Evolutionary conservation across 2,888 invertebrate species (phyloP).

Genomic region (Chouioia cunea): DNA sequence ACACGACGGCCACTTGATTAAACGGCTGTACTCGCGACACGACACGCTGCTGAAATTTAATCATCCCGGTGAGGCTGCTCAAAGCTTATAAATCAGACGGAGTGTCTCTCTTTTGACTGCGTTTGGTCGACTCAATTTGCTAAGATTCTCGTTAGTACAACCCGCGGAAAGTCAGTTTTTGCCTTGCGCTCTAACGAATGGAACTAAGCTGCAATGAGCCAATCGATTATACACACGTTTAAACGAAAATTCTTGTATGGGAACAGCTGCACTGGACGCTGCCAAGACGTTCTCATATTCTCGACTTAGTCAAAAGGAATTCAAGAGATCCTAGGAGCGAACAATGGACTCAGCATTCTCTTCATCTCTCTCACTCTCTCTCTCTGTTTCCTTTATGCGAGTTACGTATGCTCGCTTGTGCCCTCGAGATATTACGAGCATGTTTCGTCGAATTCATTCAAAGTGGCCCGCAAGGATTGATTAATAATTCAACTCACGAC

Average conservation of each 20-base stretch:
- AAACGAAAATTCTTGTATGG: constrained; percentile 12
- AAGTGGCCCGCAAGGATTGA: no score
- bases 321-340: constrained; percentile 8
- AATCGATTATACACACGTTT: not conserved
- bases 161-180: not conserved
- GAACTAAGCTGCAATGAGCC: not conserved
- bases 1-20: constrained; percentile 30
- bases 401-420: no score
- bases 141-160: no score
- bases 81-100: no score
- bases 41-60: constrained; percentile 32
- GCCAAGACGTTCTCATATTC: not conserved
- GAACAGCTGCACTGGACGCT: constrained; percentile 25
- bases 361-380: no score
- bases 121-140: no score
- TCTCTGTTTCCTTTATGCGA: no score
- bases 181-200: constrained; percentile 52
- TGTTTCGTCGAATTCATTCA: no score
- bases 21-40: constrained; percentile 23
- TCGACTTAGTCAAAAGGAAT: constrained; percentile 14
- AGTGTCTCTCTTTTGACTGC: no score
- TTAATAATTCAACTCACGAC: no score
- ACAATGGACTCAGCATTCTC: not conserved
- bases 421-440: no score
- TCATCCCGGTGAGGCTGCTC: constrained; percentile 7